phyloP scores from a whole-genome alignment of 2,113 vertebrate genomes.

The Cyprinodon brontotheroides region DNA sequence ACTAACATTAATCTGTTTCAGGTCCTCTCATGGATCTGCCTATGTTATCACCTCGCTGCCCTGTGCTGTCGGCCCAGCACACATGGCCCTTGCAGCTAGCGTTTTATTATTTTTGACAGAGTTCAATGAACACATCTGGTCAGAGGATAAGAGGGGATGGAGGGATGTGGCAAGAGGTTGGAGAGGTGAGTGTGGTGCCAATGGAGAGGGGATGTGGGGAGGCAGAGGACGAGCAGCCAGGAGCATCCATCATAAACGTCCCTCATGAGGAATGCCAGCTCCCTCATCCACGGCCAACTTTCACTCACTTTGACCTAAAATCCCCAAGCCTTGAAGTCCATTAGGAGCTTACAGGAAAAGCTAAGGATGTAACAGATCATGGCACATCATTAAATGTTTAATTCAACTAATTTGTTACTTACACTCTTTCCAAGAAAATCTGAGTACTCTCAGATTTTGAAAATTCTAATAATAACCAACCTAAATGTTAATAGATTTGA shows the following conservation, averaged over 20 bases:
- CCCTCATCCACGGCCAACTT: constrained; percentile 52
- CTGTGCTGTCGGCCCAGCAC: constrained; percentile 24
- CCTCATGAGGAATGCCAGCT: constrained; percentile 61
- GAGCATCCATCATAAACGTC: constrained; percentile 74
- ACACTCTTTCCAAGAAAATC: too few relatives aligned
- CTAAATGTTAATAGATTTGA: background rate
- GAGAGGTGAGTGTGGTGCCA: constrained; percentile 69
- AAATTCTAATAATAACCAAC: background rate
- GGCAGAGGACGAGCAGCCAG: constrained; percentile 50
- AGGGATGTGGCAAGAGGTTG: constrained; percentile 66
- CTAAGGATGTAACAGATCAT: constrained; percentile 2
- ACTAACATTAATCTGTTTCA: constrained; percentile 5
- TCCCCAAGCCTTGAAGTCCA: constrained; percentile 23
- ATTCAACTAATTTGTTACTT: background rate
- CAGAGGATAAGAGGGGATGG: constrained; percentile 68
- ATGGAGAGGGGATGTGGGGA: constrained; percentile 56
- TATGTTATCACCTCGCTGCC: constrained; percentile 5
- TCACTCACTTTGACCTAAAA: constrained; percentile 44
- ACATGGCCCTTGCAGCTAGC: constrained; percentile 56
- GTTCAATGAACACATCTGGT: constrained; percentile 88
- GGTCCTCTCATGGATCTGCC: constrained; percentile 8
- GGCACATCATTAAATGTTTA: background rate
- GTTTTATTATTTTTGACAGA: constrained; percentile 89
- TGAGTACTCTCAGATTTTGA: too few relatives aligned
- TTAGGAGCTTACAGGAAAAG: constrained; percentile 15